Evolutionary conservation across 2,888 invertebrate genomes (phyloP), one percentile per base, ranked within the genome.

Genomic region (Digitonthophagus gazella): DNA sequence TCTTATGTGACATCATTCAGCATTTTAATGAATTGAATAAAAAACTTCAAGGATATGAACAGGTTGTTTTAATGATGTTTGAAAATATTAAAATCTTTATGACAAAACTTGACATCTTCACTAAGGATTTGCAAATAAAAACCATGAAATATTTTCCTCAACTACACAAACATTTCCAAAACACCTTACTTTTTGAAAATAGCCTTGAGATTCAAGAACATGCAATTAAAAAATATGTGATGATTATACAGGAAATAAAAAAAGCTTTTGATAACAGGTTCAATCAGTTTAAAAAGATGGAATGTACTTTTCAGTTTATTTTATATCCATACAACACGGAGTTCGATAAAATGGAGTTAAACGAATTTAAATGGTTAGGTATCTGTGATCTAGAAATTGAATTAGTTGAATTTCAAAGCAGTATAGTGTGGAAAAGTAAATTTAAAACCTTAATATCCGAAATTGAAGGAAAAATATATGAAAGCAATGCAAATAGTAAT

Each of bases 361-460:
- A 65, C 58, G 70, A 65, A 65, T 70, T 70, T 68, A 70, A 68
- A 66, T 68, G 70, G 66, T 63, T 66, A 68, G 66, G 65, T 67
- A 67, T 70, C 20, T 14, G 65, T 65, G 15, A 67, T 44, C 65
- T 70, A 67, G 65, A 65, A 65, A 58, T 67, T 19, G 19, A 58
- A 67, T 67, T 67, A 67, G 67, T 67, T 18, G 58, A 67, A 58
- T 67, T 67, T 67, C 58, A 14, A 67, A 67, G 67, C 67, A 67
- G 67, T 14, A 20, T 67, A 67, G 58, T 67, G 54, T 55, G 64
- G 69, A 69, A 69, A 69, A 70, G 22, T 28, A 75, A 83, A 67
- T 80, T 80, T 71, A 79, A 83, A 8, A 78, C 83, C 73, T 79
- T 65, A n/a, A 65, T 65, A 55, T 65, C 65, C n/a, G 56, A 54